Conservation (phyloP, 1,140 invertebrate genomes). For the Hyles euphorbiae region DNA sequence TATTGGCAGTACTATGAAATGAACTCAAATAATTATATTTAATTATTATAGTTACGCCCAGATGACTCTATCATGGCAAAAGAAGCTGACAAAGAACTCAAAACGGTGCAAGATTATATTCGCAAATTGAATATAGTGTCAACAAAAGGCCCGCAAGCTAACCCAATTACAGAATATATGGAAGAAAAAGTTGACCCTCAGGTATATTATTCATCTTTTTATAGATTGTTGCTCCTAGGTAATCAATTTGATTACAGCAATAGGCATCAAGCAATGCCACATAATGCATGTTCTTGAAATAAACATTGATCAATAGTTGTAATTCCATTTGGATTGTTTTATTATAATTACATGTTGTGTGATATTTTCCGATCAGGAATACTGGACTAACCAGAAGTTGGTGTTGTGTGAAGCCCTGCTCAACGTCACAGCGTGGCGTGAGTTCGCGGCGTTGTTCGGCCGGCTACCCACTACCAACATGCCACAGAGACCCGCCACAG, state of each 20-base stretch:
- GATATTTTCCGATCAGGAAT: constrained; percentile 73
- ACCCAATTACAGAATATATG: constrained; percentile 82
- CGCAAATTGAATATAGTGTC: constrained; percentile 90
- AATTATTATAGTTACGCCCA: constrained; percentile 82
- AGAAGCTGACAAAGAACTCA: constrained; percentile 88
- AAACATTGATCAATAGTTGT: no score
- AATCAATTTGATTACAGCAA: background rate
- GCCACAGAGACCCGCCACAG: constrained; percentile 86
- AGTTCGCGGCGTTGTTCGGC: constrained; percentile 86
- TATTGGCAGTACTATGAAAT: no score
- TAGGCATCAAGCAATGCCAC: background rate
- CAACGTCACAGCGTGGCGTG: constrained; percentile 92
- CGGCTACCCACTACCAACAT: constrained; percentile 89
- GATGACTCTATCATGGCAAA: constrained; percentile 88
- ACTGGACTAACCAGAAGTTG: constrained; percentile 93
- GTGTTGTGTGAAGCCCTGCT: constrained; percentile 93
- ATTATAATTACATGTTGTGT: background rate
- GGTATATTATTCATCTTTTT: constrained; percentile 22
- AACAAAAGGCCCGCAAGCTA: constrained; percentile 88
- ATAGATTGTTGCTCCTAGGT: background rate
- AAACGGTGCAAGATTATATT: constrained; percentile 91
- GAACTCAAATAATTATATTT: background rate
- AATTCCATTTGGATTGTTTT: no score
- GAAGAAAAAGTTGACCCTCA: constrained; percentile 79
- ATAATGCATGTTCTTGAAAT: background rate